A percentile compares a stretch with the other conserved stretches of the same genome.
Evolutionary conservation across 2,113 vertebrate species (phyloP).

Genomic region (Uropsilus gracilis): DNA sequence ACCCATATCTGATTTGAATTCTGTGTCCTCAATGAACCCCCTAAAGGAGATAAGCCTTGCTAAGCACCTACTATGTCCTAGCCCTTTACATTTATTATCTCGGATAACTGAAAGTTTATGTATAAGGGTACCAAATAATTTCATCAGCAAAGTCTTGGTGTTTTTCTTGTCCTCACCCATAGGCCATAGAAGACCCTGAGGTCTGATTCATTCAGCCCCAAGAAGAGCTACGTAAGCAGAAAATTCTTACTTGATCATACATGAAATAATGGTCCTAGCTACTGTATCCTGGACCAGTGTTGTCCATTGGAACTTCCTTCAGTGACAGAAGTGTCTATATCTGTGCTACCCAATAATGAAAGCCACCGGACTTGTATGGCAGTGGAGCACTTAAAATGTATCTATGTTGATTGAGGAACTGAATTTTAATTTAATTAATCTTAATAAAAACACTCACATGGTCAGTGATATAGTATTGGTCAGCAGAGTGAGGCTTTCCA

Average conservation of each 20-base stretch:
- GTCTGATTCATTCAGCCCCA: background rate
- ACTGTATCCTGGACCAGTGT: no score
- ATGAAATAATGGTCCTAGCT: background rate
- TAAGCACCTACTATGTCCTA: background rate
- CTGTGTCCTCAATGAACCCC: background rate
- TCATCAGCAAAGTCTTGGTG: background rate
- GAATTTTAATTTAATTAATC: constrained; percentile 12
- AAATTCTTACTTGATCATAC: background rate
- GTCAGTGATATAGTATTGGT: background rate
- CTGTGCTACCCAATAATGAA: background rate
- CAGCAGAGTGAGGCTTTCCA: background rate
- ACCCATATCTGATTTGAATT: background rate
- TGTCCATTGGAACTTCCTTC: background rate
- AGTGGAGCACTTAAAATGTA: background rate
- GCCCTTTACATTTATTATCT: background rate
- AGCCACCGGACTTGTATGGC: background rate
- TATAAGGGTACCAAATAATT: background rate
- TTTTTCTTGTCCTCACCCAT: background rate
- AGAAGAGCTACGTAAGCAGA: background rate
- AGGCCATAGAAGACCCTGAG: background rate
- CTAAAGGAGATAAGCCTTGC: background rate
- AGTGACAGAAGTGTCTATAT: background rate
- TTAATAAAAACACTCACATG: background rate
- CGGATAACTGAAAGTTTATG: background rate
- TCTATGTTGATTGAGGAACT: background rate